Percentiles rank a stretch among this genome's conserved stretches.
Evolutionary conservation across 2,113 vertebrate genomes (phyloP).

Genomic region (Grammomys dolichurus): DNA sequence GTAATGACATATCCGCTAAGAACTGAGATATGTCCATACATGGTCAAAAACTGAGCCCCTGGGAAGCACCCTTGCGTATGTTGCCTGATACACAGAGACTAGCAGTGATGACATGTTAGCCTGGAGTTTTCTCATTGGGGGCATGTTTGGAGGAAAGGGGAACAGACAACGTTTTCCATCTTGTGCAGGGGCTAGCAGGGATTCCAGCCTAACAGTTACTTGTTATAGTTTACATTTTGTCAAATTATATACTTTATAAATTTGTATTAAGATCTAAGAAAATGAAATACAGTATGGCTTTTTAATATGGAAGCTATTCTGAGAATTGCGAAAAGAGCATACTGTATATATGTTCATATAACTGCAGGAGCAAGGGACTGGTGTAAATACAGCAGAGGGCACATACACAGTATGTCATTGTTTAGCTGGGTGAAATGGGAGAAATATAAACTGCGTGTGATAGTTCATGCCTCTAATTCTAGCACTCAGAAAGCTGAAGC

Average conservation of each 20-base stretch:
- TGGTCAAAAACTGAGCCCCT: no score
- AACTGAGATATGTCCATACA: no score
- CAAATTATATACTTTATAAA: neutral
- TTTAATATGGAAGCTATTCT: neutral
- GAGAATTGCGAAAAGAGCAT: neutral
- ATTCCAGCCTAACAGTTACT: neutral
- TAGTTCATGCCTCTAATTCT: neutral
- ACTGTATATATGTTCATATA: neutral
- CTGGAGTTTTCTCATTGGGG: no score
- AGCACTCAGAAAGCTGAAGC: neutral
- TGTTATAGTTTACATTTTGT: neutral
- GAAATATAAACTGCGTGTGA: neutral
- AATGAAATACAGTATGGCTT: neutral
- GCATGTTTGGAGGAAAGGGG: no score
- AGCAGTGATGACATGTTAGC: no score
- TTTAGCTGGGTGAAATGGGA: neutral
- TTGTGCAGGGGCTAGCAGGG: no score
- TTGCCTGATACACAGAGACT: no score
- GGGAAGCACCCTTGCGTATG: no score
- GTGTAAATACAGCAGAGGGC: neutral
- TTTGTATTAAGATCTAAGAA: slow-evolving; percentile 15
- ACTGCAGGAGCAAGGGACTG: neutral
- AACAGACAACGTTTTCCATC: no score
- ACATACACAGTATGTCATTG: neutral
- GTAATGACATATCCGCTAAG: no score